Conservation (phyloP, 2,888 invertebrate genomes). For the Diachrysia chrysitis region DNA sequence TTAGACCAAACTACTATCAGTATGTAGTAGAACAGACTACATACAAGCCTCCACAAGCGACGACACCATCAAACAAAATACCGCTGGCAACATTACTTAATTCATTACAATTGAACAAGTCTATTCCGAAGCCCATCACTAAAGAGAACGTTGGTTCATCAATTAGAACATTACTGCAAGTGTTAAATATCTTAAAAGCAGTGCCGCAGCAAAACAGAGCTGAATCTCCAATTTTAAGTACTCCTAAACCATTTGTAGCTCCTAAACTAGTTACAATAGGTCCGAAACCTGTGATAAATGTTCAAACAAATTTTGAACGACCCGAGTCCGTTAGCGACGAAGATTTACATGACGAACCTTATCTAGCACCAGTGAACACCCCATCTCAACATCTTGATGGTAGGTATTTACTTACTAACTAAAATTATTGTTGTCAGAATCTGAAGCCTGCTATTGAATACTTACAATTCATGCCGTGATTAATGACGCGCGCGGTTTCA, state of each 20-base stretch:
- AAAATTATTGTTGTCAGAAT: too few relatives aligned
- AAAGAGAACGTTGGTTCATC: constrained; percentile 94
- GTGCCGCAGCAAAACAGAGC: constrained; percentile 78
- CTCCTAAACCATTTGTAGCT: constrained; percentile 78
- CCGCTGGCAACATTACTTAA: constrained; percentile 90
- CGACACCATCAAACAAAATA: constrained; percentile 66
- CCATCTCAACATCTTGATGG: constrained; percentile 85
- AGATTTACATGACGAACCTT: constrained; percentile 77
- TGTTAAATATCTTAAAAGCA: constrained; percentile 91
- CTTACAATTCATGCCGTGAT: too few relatives aligned
- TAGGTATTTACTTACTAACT: constrained; percentile 58
- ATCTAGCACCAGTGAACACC: constrained; percentile 76
- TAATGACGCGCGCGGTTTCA: too few relatives aligned
- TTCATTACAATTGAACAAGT: constrained; percentile 93
- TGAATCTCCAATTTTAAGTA: constrained; percentile 75
- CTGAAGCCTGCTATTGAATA: too few relatives aligned
- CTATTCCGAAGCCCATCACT: constrained; percentile 93
- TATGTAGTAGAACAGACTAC: constrained; percentile 72
- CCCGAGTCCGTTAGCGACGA: constrained; percentile 51
- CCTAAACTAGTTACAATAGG: constrained; percentile 63
- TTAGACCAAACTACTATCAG: constrained; percentile 74
- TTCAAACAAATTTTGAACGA: constrained; percentile 25
- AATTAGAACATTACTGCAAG: constrained; percentile 93
- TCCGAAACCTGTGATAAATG: constrained; percentile 64
- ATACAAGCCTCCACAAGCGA: constrained; percentile 61